Evolutionary conservation across 2,797 vertebrate genomes (phyloP), one percentile per base, ranked within the genome.

Genomic region (Pangasius mekongensis): DNA sequence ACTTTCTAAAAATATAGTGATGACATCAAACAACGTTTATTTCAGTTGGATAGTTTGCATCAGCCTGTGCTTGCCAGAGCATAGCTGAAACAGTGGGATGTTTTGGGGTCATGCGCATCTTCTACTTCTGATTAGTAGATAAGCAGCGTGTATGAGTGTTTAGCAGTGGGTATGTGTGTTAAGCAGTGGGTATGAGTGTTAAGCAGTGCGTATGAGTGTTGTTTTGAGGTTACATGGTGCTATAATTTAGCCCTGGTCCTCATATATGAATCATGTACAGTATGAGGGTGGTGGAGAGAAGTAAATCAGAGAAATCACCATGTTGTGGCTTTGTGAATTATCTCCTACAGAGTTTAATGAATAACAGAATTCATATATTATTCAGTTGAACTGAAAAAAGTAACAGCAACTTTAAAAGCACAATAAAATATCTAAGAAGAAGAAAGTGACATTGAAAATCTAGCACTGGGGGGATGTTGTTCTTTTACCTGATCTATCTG

Each of bases 1-100:
- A 96, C 93, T 89, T 92, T 95, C 96, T 98, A 98, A 97, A 97
- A 98, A 98, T 98, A 98, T 97, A 93, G 88, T 91, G 91, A 93
- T 97, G 97, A 98, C 90, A 94, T 97, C 95, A 96, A 96, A 95
- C 93, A 90, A 91, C 93, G 93, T 94, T 96, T 97, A 96, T 95
- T 96, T 94, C 95, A 96, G 94, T 95, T 96, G 95, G 96, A 95
- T 95, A 97, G 96, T 94, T 95, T 95, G 95, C 93, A 91, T 94
- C 93, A 94, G 94, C 96, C 95, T 95, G 94, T 94, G 92, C 92
- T 92, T 95, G 94, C 94, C 93, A 95, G 96, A 94, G 91, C 94
- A 93, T 94, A 67, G 96, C 95, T 94, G 94, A 95, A 96, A 94
- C 93, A 67, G 85, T 95, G 94, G 96, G 97, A 96, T 96, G 96